phyloP scores from a whole-genome alignment of 2,888 invertebrate genomes.

The Synergus itoensis region DNA sequence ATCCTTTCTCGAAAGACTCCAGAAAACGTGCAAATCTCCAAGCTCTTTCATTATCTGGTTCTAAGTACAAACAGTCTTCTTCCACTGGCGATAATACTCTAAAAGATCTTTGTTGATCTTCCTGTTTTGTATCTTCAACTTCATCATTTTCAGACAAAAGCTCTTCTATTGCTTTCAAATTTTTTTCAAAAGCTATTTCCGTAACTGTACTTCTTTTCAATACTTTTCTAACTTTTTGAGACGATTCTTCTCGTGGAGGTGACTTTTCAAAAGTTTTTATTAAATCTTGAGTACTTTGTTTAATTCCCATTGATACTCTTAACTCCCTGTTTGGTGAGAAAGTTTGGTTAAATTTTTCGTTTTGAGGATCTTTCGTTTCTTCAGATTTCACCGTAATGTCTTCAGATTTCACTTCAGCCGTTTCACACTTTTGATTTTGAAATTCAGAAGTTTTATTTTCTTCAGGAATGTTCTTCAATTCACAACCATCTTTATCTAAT shows the following conservation, averaged over 20 bases:
- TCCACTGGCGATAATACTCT: constrained; percentile 52
- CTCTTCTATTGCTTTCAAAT: constrained; percentile 10
- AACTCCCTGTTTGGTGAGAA: constrained; percentile 4
- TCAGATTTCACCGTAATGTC: background rate
- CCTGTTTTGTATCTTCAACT: background rate
- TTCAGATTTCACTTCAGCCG: background rate
- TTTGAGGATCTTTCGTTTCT: background rate
- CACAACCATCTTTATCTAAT: constrained; percentile 9
- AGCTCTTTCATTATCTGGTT: constrained; percentile 63
- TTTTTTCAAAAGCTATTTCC: background rate
- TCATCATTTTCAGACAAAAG: background rate
- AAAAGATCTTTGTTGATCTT: background rate
- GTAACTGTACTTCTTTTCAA: background rate
- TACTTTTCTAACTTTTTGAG: background rate
- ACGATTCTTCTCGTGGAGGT: background rate
- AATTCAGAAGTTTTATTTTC: constrained; percentile 2
- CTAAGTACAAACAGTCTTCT: constrained; percentile 70
- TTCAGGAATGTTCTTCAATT: background rate
- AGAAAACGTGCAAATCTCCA: constrained; percentile 67
- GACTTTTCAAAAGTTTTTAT: constrained; percentile 13
- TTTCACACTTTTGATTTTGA: background rate
- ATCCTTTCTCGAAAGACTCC: constrained; percentile 40
- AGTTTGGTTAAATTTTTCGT: constrained; percentile 7
- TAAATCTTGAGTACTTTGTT: constrained; percentile 3
- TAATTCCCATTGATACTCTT: constrained; percentile 16